Conservation (phyloP, 2,797 vertebrate species). For the Trematomus bernacchii region DNA sequence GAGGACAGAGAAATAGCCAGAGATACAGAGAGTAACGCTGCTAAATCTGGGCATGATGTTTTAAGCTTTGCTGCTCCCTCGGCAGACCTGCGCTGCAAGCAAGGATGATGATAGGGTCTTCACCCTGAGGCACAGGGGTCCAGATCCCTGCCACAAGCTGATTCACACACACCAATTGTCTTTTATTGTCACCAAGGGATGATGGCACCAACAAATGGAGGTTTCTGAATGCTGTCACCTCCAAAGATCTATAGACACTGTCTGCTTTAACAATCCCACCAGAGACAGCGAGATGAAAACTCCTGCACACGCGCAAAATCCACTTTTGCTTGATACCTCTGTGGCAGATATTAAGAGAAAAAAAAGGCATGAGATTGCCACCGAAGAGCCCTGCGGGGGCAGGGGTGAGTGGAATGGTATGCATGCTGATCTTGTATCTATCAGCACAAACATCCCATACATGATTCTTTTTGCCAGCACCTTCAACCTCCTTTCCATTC, state of each 20-base stretch:
- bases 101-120: constrained; percentile 63
- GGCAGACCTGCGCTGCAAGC: constrained; percentile 50
- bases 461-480: constrained; percentile 72
- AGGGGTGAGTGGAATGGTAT: constrained; percentile 59
- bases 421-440: constrained; percentile 77
- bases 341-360: constrained; percentile 63
- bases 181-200: constrained; percentile 71
- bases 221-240: constrained; percentile 73
- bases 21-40: constrained; percentile 60
- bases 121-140: constrained; percentile 66
- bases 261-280: constrained; percentile 70
- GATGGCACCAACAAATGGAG: constrained; percentile 72
- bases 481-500: constrained; percentile 69
- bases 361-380: constrained; percentile 66
- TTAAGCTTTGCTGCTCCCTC: constrained; percentile 62
- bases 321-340: constrained; percentile 67
- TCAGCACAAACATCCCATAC: constrained; percentile 68
- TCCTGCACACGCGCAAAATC: constrained; percentile 46
- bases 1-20: constrained; percentile 56
- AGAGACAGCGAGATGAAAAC: constrained; percentile 71
- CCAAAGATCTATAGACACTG: constrained; percentile 69
- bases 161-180: constrained; percentile 74
- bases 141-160: constrained; percentile 58
- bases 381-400: constrained; percentile 61
- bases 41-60: constrained; percentile 70